Conservation (phyloP, 2,888 invertebrate species). For the Ophraella communa region DNA sequence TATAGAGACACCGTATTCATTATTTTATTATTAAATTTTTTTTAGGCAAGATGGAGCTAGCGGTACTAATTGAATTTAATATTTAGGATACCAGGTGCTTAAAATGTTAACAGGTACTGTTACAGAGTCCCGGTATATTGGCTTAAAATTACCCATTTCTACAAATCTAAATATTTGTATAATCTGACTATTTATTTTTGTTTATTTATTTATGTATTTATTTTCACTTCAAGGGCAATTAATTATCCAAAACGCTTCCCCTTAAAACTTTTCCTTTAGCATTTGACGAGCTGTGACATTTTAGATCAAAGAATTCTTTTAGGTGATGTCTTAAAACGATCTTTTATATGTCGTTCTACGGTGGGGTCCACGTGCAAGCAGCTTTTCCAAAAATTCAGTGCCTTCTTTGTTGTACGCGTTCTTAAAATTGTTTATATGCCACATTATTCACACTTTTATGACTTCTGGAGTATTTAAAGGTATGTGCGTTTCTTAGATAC, state of each 20-base stretch:
- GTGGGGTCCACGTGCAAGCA: conserved; percentile 50
- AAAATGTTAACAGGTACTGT: no score
- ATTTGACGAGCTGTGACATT: conserved; percentile 27
- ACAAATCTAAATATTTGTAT: no score
- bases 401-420: conserved; percentile 35
- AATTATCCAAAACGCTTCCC: conserved; percentile 10
- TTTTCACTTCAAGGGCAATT: conserved; percentile 13
- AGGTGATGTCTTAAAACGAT: conserved; percentile 26
- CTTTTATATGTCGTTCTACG: conserved; percentile 26
- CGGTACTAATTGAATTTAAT: no score
- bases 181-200: no score
- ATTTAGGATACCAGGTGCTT: no score
- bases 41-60: no score
- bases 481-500: conserved; percentile 35
- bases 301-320: conserved; percentile 39
- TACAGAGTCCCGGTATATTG: no score
- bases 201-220: neutral
- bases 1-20: no score
- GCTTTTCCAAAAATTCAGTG: conserved; percentile 39
- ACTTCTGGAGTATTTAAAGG: conserved; percentile 36
- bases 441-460: conserved; percentile 38
- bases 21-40: no score
- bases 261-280: conserved; percentile 10
- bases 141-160: no score
- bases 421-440: conserved; percentile 41